Evolutionary conservation across 1,140 invertebrate species (phyloP).

Genomic region (Aphidius gifuensis): DNA sequence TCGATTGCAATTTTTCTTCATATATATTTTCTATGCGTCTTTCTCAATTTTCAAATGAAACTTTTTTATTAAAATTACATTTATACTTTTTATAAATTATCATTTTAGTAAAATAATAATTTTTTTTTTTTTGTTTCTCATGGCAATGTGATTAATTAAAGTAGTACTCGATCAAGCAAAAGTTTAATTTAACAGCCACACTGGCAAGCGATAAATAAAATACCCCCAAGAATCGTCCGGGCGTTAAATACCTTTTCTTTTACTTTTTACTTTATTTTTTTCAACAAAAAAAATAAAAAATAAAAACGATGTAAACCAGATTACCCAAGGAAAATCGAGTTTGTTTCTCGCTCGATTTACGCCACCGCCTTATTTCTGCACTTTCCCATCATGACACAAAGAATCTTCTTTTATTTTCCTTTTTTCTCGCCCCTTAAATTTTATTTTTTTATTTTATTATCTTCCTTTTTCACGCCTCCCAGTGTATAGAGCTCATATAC

Average conservation of each 20-base stretch:
- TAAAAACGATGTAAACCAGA: conserved; percentile 6
- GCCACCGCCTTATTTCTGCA: conserved; percentile 2
- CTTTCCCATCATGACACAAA: conserved; percentile 3
- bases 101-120: not conserved
- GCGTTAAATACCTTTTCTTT: not conserved
- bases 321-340: conserved; percentile 19
- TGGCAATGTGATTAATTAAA: conserved; percentile 7
- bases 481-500: not conserved
- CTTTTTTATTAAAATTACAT: not conserved
- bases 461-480: not conserved
- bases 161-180: conserved; percentile 9
- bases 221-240: not conserved
- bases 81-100: too few species aligned
- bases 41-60: not conserved
- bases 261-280: conserved; percentile 1
- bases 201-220: conserved; percentile 8
- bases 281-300: not conserved
- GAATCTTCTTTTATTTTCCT: conserved; percentile 4
- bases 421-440: conserved; percentile 3
- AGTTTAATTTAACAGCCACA: conserved; percentile 12
- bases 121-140: conserved; percentile 8
- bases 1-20: conserved; percentile 19
- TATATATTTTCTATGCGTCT: not conserved
- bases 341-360: conserved; percentile 25
- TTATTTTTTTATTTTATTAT: conserved; percentile 10